These are phyloP conservation scores for Ancistrus triradiatus DNA, from an alignment of 2,113 vertebrate genomes.

Conservation along the genomic window DNA sequence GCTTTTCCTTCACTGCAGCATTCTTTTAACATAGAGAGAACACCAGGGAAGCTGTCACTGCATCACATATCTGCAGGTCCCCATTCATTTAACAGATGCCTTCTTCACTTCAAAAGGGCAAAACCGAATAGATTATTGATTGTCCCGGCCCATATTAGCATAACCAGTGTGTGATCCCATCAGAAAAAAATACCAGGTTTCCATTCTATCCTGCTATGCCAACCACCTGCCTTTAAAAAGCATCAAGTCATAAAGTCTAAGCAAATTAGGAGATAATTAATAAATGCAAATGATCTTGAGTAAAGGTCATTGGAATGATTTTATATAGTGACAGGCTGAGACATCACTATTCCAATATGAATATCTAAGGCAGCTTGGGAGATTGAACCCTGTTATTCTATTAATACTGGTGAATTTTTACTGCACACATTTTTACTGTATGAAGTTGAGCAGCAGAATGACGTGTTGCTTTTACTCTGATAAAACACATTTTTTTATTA, in stretches of 20 bases:
- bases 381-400: too few species aligned
- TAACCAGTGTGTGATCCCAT: conserved; percentile 23
- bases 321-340: too few species aligned
- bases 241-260: conserved; percentile 19
- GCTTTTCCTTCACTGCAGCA: conserved; percentile 2
- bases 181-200: conserved; percentile 17
- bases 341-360: too few species aligned
- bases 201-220: conserved; percentile 6
- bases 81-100: background rate
- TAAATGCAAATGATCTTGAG: conserved; percentile 17
- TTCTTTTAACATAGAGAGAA: background rate
- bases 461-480: too few species aligned
- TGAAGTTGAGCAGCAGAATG: too few species aligned
- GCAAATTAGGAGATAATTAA: conserved; percentile 18
- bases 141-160: conserved; percentile 1
- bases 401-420: too few species aligned
- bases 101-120: conserved; percentile 22
- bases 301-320: conserved; percentile 20
- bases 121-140: conserved; percentile 30
- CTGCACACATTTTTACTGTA: too few species aligned
- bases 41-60: background rate
- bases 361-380: too few species aligned
- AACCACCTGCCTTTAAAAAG: conserved; percentile 11
- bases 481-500: too few species aligned
- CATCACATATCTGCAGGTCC: background rate